Conservation (phyloP, 2,113 vertebrate species). For the Vulpes lagopus region DNA sequence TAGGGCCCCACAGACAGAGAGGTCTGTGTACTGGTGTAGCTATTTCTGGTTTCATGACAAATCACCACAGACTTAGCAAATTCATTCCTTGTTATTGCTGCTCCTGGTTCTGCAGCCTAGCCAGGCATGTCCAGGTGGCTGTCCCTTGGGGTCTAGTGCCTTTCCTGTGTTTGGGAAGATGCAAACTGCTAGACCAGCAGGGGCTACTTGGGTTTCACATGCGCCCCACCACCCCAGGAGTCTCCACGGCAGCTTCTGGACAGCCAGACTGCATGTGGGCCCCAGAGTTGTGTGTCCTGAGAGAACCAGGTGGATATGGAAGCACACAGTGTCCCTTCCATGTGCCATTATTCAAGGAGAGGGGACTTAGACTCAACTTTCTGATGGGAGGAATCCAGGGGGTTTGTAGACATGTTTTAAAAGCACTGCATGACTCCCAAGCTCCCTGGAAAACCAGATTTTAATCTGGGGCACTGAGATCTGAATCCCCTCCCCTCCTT, state of each 20-base stretch:
- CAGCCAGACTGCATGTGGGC: background rate
- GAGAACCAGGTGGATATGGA: background rate
- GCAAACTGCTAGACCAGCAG: background rate
- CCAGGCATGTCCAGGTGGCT: background rate
- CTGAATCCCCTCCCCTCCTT: background rate
- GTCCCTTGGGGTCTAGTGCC: background rate
- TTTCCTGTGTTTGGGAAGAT: background rate
- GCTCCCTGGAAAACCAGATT: background rate
- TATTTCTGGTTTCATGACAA: background rate
- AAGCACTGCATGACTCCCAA: background rate
- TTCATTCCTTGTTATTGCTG: rapidly evolving
- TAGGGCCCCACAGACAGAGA: background rate
- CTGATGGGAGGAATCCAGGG: background rate
- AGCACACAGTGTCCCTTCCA: background rate
- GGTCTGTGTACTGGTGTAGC: rapidly evolving
- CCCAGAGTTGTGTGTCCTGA: background rate
- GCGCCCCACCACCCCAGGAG: rapidly evolving
- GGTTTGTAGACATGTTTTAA: background rate
- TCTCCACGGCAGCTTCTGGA: background rate
- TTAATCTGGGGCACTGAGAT: background rate
- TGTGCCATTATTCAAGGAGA: background rate
- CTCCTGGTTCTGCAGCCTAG: background rate
- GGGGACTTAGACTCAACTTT: background rate
- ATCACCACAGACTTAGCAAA: background rate
- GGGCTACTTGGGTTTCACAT: background rate